Evolutionary conservation across 1,140 invertebrate genomes (phyloP).

Genomic region (Bombus superbus): DNA sequence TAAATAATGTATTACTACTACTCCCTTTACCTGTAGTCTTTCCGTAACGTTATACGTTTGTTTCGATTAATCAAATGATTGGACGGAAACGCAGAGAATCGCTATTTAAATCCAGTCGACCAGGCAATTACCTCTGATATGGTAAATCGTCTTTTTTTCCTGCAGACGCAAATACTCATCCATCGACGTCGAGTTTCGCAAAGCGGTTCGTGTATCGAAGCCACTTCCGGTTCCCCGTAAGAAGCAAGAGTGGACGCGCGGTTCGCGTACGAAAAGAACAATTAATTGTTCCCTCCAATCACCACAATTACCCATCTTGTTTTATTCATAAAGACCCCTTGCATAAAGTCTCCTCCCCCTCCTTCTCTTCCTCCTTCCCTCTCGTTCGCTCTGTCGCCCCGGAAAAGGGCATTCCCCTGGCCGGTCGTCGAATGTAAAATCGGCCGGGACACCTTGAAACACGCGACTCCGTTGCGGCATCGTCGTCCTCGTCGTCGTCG

Average conservation of each 20-base stretch:
- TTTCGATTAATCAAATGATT: neutral
- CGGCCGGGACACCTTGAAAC: conserved; percentile 7
- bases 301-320: conserved; percentile 30
- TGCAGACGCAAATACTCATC: neutral
- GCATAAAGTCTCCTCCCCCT: neutral
- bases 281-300: conserved; percentile 46
- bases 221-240: conserved; percentile 20
- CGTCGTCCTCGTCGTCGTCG: neutral
- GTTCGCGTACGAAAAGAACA: conserved; percentile 29
- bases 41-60: neutral
- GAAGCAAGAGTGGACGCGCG: neutral
- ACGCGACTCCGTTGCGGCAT: conserved; percentile 23
- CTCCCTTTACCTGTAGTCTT: too few relatives aligned
- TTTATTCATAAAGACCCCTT: conserved; percentile 39
- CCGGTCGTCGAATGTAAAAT: conserved; percentile 7
- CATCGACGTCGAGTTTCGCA: neutral
- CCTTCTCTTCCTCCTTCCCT: fast-evolving
- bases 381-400: neutral
- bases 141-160: neutral
- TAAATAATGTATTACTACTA: too few relatives aligned
- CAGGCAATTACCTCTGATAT: conserved; percentile 4
- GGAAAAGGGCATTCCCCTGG: conserved; percentile 19
- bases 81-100: neutral
- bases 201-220: neutral
- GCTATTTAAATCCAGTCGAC: neutral